Evolutionary conservation across 2,888 invertebrate species (phyloP), one percentile per base, ranked within the genome.

Genomic region (Xestia sexstrigata): DNA sequence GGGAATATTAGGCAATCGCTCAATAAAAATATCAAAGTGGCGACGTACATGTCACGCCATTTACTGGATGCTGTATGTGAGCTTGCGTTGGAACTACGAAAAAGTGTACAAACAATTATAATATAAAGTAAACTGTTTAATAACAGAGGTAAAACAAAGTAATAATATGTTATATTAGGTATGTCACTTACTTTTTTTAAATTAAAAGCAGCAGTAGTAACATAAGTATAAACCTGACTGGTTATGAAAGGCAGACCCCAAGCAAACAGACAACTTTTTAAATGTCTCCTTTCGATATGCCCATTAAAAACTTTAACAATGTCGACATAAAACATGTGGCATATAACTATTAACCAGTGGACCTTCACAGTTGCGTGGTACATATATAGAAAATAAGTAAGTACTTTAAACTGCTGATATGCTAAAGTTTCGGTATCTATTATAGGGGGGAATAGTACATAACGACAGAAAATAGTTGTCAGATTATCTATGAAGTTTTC

Each of bases 311-410:
- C 62, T 47, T 71, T 47, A 13, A 71, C 62, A 47, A 71, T 35
- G 9, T 71, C 71, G 11, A 62, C 35, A 35, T 71, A 71, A 62
- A 71, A 71, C 71, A 71, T 71, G 62, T 47, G 23, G 35, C 55
- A n/a, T 55, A 55, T 0, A n/a, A 55, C n/a, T 55, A 55, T n/a
- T 5, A 55, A n/a, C 55, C 55, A 71, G 47, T 62, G 35, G 47
- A 35, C 11, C 11, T 30, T 62, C n/a, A 1, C 13, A 7, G 20
- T 49, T 47, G n/a, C 9, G 6, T 11, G n/a, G 45, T 62, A 71
- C n/a, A 52, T 11, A 52, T n/a, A 52, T 11, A 52, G 0, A 52
- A n/a, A 52, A 11, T 11, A 52, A 52, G 23, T 52, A n/a, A 52
- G 23, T 52, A 52, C 1, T 52, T 2, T 0, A 52, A n/a, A 52